Evolutionary conservation across 2,797 vertebrate genomes (phyloP), one percentile per base, ranked within the genome.

Genomic region (Lagothrix lagotricha): DNA sequence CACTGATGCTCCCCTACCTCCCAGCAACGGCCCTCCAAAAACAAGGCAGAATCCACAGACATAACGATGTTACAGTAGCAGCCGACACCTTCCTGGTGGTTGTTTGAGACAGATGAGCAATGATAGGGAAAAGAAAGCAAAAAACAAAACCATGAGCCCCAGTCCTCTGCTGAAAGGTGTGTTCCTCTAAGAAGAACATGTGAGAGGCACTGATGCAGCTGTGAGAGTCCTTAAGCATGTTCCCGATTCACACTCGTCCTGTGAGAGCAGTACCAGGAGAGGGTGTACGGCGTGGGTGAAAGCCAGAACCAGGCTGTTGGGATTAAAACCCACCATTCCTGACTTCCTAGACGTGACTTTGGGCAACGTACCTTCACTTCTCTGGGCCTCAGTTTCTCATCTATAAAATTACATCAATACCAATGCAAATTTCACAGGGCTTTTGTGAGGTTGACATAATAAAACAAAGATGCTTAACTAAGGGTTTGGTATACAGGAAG

Each of bases 201-300:
- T 0, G 19, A 24, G 58, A 61, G 22, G 77, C 30, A 2, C 2
- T 22, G 0, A 0, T 0, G 3, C 10, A n/a, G 24, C 22, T 6
- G 20, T 0, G 17, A 20, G 4, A 20, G 22, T n/a, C 33, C 1
- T 4, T 10, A 5, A 26, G 36, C 30, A 15, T 30, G 67, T 28
- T n/a, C 81, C 4, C 57, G 3, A 0, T 2, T 33, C n/a, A 39
- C 28, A 11, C 33, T 19, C 0, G 0, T 28, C 54, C 83, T 46
- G 17, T 0, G 7, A 33, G 70, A 20, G 72, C 8, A 24, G 5
- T 2, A 3, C 14, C 44, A 4, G 61, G 61, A 48, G 6, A n/a
- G 20, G 64, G 28, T 4, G 0, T 1, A 4, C 0, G 0, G 54
- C 0, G 0, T 0, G 0, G 84, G 6, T 11, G 33, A 15, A 14